Evolutionary conservation across 2,113 vertebrate genomes (phyloP).

Genomic region (Xerus inauris): DNA sequence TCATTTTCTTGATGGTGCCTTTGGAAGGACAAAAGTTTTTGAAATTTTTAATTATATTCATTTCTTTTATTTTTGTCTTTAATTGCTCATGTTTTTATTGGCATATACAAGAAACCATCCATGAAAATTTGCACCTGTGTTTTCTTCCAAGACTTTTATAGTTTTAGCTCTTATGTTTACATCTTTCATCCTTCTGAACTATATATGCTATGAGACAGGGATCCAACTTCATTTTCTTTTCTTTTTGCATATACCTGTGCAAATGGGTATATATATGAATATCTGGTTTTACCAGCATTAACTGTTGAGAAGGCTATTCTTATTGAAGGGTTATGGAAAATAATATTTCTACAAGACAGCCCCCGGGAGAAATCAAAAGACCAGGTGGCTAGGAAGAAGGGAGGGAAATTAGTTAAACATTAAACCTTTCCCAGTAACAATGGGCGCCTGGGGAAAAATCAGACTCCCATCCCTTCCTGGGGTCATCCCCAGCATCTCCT

Average conservation of each 20-base stretch:
- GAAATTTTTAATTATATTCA: background rate
- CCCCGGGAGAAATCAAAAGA: no score
- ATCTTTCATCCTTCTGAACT: background rate
- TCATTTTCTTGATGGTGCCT: background rate
- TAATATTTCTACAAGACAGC: no score
- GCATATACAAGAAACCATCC: background rate
- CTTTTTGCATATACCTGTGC: no score
- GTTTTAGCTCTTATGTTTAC: background rate
- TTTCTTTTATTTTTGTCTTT: background rate
- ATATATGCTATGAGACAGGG: background rate
- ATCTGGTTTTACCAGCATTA: background rate
- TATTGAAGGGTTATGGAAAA: background rate
- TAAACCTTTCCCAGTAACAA: no score
- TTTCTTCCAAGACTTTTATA: background rate
- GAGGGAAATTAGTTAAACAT: no score
- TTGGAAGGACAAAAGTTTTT: constrained; percentile 2
- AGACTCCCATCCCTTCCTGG: no score
- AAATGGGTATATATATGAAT: background rate
- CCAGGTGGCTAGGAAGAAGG: no score
- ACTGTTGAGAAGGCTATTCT: background rate
- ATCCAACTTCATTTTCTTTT: background rate
- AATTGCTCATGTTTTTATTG: background rate
- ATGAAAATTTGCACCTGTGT: background rate
- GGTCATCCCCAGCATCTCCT: no score
- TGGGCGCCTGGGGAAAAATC: no score